phyloP scores from a whole-genome alignment of 2,888 invertebrate genomes.

The Chaetogeoica ovagalla region DNA sequence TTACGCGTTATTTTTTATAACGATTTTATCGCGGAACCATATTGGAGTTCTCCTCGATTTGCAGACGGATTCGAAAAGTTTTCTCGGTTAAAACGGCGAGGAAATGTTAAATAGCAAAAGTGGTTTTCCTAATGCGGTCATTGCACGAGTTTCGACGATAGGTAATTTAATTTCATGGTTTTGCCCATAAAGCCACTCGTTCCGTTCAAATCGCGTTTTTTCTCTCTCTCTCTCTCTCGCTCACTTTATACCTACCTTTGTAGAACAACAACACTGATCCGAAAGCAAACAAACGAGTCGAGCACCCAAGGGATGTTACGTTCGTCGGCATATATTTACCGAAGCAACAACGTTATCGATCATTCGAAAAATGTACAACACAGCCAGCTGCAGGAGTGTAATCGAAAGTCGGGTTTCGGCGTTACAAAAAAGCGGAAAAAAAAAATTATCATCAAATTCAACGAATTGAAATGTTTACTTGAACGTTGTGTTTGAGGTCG shows the following conservation, averaged over 20 bases:
- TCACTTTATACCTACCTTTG: not conserved
- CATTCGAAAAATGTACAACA: not conserved
- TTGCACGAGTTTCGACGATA: not conserved
- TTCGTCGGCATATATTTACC: conserved; percentile 11
- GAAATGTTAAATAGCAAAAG: conserved; percentile 8
- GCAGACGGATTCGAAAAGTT: not conserved
- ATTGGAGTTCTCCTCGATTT: not conserved
- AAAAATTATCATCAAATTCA: not conserved
- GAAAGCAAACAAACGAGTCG: conserved; percentile 12
- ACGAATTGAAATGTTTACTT: conserved; percentile 65
- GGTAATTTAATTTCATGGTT: conserved; percentile 30
- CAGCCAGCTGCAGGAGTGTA: not conserved
- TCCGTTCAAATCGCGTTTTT: not conserved
- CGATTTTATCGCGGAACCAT: not conserved
- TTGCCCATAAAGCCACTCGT: conserved; percentile 1
- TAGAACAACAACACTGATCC: conserved; percentile 22
- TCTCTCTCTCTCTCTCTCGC: not conserved
- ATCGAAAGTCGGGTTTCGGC: too few relatives aligned
- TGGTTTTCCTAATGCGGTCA: conserved; percentile 19
- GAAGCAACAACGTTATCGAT: conserved; percentile 15
- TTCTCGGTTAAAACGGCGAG: not conserved
- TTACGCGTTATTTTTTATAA: too few relatives aligned
- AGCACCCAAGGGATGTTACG: not conserved
- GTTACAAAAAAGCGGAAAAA: not conserved
- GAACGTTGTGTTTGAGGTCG: conserved; percentile 79